Conservation (phyloP, 2,888 invertebrate species). For the Sicus ferrugineus region DNA sequence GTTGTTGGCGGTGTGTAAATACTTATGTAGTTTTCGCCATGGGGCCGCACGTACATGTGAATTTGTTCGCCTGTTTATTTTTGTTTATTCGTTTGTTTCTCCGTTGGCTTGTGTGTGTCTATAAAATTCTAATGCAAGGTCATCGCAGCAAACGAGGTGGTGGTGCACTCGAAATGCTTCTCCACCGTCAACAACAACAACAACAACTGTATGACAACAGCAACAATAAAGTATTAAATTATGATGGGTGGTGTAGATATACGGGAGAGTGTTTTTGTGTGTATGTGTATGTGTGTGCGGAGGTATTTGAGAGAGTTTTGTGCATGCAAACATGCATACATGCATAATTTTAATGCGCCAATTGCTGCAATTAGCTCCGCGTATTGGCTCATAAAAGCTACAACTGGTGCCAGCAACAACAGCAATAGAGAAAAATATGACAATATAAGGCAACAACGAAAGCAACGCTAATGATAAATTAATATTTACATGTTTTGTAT, state of each 20-base stretch:
- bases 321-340: slow-evolving; percentile 34
- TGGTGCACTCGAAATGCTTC: slow-evolving; percentile 21
- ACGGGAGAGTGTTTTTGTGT: background rate
- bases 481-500: background rate
- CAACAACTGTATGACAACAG: slow-evolving; percentile 12
- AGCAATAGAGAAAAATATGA: background rate
- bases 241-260: background rate
- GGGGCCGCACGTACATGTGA: background rate
- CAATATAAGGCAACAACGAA: background rate
- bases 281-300: background rate
- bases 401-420: slow-evolving; percentile 5
- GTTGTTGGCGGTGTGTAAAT: slow-evolving; percentile 16
- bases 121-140: slow-evolving; percentile 36
- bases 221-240: background rate
- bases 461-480: background rate
- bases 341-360: slow-evolving; percentile 35
- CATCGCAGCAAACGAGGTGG: slow-evolving; percentile 32
- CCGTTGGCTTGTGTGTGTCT: background rate
- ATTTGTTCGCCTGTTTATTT: background rate
- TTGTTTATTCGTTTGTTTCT: background rate
- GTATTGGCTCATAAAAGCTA: slow-evolving; percentile 36
- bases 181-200: slow-evolving; percentile 28
- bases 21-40: background rate
- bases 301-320: background rate
- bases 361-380: slow-evolving; percentile 38